Conservation (phyloP, 2,888 invertebrate genomes). For the Phyto melanocephala region DNA sequence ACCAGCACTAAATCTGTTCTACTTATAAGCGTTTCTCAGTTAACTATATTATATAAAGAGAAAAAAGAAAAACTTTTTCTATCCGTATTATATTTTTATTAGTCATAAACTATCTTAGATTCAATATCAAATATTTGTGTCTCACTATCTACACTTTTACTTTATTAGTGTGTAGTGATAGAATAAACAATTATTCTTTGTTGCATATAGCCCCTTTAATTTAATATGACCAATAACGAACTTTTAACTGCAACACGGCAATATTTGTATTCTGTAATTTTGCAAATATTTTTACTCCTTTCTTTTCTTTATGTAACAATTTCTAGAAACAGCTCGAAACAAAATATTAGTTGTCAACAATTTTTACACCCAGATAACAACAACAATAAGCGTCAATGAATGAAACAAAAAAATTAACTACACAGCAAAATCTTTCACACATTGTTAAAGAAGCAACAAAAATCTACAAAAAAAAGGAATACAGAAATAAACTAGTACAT, state of each 20-base stretch:
- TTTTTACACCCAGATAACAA: constrained; percentile 47
- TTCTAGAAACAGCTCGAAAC: constrained; percentile 11
- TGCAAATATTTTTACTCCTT: not conserved
- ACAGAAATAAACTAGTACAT: constrained; percentile 20
- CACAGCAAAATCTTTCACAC: constrained; percentile 56
- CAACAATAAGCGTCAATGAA: constrained; percentile 28
- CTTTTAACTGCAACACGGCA: constrained; percentile 2
- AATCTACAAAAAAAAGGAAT: not conserved
- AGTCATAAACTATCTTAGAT: too few species aligned
- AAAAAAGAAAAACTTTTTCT: too few species aligned
- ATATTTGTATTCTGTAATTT: constrained; percentile 13
- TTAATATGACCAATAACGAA: not conserved
- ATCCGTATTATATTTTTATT: too few species aligned
- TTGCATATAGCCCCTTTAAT: not conserved
- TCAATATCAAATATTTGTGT: too few species aligned
- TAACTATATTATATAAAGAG: too few species aligned
- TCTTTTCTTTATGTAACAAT: constrained; percentile 18
- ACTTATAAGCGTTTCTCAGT: too few species aligned
- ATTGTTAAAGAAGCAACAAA: constrained; percentile 14
- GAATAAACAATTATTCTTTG: not conserved
- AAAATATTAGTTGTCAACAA: constrained; percentile 46
- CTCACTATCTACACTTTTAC: too few species aligned
- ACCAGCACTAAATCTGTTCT: too few species aligned
- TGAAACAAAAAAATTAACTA: constrained; percentile 44
- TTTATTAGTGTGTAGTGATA: too few species aligned